A percentile compares a stretch with the other conserved stretches of the same genome.
phyloP scores from a whole-genome alignment of 2,888 invertebrate genomes.

The Blomia tropicalis region DNA sequence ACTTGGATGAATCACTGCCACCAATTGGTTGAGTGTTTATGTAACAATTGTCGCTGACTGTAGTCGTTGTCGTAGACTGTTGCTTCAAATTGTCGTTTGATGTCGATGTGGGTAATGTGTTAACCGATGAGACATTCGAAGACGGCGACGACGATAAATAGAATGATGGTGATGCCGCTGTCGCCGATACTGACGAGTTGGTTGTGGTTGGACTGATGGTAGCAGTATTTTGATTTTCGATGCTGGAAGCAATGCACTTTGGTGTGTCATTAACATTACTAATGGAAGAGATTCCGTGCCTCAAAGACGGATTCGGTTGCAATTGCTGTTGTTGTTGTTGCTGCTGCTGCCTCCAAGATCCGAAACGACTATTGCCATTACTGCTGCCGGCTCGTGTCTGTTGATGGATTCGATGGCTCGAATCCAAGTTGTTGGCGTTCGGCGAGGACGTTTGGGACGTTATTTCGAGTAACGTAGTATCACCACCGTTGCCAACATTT shows the following conservation, averaged over 20 bases:
- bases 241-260: conserved; percentile 12
- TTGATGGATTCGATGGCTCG: neutral
- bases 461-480: neutral
- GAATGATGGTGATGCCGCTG: neutral
- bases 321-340: too few species aligned
- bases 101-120: neutral
- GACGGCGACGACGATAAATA: neutral
- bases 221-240: neutral
- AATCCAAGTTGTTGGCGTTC: neutral
- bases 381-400: too few species aligned
- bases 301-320: too few species aligned
- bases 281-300: too few species aligned
- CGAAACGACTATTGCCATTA: too few species aligned
- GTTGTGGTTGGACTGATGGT: neutral
- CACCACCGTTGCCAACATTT: neutral
- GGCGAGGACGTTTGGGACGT: too few species aligned
- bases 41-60: neutral
- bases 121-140: neutral
- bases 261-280: conserved; percentile 8
- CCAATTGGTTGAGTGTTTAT: neutral
- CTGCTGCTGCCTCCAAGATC: too few species aligned
- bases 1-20: neutral
- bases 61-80: neutral
- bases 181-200: neutral
- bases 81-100: too few species aligned